A percentile compares a stretch with the other conserved stretches of the same genome.
These are phyloP conservation scores for Lagocephalus sceleratus DNA, from an alignment of 2,797 vertebrate species.

Conservation along the genomic window DNA sequence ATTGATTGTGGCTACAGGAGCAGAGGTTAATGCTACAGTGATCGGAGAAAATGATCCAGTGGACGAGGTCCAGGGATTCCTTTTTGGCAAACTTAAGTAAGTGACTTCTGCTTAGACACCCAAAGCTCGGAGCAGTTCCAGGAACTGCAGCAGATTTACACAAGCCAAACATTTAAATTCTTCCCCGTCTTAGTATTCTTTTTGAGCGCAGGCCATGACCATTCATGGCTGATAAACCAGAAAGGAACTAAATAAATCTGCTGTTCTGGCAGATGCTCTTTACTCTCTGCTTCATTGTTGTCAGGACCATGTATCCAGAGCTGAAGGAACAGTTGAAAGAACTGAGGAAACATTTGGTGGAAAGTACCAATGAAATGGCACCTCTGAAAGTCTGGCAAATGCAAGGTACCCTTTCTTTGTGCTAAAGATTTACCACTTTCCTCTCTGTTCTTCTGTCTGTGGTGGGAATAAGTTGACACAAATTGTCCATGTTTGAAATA, in stretches of 20 bases:
- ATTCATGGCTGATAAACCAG: constrained; percentile 19
- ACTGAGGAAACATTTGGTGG: constrained; percentile 91
- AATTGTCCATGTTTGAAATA: not conserved
- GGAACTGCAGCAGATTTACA: constrained; percentile 17
- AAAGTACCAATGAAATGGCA: constrained; percentile 99
- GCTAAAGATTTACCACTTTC: not conserved
- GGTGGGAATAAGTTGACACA: not conserved
- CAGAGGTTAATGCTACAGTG: constrained; percentile 88
- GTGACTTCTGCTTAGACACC: constrained; percentile 48
- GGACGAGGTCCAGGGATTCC: constrained; percentile 98
- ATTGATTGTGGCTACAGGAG: constrained; percentile 74
- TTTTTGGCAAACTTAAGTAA: constrained; percentile 97
- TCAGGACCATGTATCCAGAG: constrained; percentile 83
- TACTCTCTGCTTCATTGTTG: not conserved
- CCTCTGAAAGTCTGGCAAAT: constrained; percentile 98
- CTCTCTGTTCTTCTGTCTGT: not conserved
- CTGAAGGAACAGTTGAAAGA: constrained; percentile 91
- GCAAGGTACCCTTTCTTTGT: constrained; percentile 80
- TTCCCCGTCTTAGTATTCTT: constrained; percentile 3
- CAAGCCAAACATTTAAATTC: constrained; percentile 14
- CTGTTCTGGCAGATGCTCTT: constrained; percentile 10
- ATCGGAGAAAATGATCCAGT: constrained; percentile 91
- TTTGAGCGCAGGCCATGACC: constrained; percentile 10
- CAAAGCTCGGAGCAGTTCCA: constrained; percentile 45
- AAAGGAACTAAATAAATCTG: constrained; percentile 29